Evolutionary conservation across 2,113 vertebrate genomes (phyloP).

Genomic region (Nesogale talazaci): DNA sequence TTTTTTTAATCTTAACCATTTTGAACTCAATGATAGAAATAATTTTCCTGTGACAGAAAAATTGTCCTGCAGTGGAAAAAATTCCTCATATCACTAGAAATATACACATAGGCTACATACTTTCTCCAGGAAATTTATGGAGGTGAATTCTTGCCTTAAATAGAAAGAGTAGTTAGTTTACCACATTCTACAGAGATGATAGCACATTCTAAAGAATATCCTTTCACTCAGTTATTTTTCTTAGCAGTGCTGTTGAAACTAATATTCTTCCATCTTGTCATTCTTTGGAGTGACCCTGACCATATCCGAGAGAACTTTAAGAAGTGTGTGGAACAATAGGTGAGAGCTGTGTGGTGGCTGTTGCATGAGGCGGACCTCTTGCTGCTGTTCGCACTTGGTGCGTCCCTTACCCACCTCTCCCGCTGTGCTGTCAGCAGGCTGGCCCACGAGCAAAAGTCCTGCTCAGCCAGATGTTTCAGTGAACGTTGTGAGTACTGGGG

Average conservation of each 20-base stretch:
- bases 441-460: no score
- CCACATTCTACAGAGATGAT: rapidly evolving
- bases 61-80: not conserved
- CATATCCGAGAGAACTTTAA: not conserved
- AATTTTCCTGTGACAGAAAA: not conserved
- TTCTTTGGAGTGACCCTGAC: not conserved
- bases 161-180: not conserved
- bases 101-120: not conserved
- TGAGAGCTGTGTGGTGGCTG: no score
- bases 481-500: no score
- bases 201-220: rapidly evolving
- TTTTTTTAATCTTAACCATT: not conserved
- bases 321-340: no score
- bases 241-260: not conserved
- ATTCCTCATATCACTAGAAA: not conserved
- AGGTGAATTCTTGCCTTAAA: not conserved
- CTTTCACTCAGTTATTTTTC: not conserved
- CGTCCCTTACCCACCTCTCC: no score
- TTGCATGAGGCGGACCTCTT: no score
- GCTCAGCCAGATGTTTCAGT: no score
- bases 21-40: not conserved
- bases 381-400: no score
- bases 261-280: not conserved
- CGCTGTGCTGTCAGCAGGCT: no score
- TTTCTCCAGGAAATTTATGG: not conserved